Percentiles rank a stretch among this genome's conserved stretches.
Evolutionary conservation across 2,113 vertebrate species (phyloP).

Genomic region (Acanthochromis polyacanthus): DNA sequence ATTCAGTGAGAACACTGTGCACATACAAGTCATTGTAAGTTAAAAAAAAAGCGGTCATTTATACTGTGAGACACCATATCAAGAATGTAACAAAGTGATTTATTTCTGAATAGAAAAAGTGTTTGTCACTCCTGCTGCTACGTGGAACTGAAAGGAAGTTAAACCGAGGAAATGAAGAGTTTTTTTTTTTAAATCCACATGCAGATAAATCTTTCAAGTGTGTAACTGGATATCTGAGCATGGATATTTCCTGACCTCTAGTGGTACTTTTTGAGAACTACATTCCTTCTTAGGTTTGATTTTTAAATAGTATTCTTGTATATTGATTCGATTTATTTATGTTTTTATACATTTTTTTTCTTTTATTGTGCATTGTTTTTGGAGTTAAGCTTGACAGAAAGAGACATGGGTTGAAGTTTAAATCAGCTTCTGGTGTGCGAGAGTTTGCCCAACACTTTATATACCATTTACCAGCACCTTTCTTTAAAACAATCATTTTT

Average conservation of each 20-base stretch:
- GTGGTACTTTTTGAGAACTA: conserved; percentile 78
- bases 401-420: conserved; percentile 25
- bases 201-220: conserved; percentile 65
- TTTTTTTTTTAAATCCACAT: conserved; percentile 51
- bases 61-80: conserved; percentile 74
- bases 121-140: conserved; percentile 65
- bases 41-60: conserved; percentile 51
- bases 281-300: conserved; percentile 79
- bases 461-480: conserved; percentile 44
- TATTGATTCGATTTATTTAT: conserved; percentile 60
- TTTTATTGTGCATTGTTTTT: conserved; percentile 59
- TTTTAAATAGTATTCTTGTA: conserved; percentile 70
- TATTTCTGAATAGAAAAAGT: conserved; percentile 47
- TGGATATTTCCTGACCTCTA: conserved; percentile 83
- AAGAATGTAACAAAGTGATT: conserved; percentile 76
- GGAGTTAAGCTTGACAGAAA: conserved; percentile 36
- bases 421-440: conserved; percentile 55
- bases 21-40: conserved; percentile 65
- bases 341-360: conserved; percentile 69
- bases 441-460: conserved; percentile 60
- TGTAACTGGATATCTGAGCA: conserved; percentile 78
- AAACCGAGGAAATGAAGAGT: conserved; percentile 6
- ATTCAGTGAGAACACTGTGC: conserved; percentile 68
- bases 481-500: conserved; percentile 39
- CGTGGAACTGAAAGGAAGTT: conserved; percentile 39